A percentile compares a stretch with the other conserved stretches of the same genome.
Conservation (phyloP, 2,113 vertebrate genomes). For the Saguinus imperator region DNA sequence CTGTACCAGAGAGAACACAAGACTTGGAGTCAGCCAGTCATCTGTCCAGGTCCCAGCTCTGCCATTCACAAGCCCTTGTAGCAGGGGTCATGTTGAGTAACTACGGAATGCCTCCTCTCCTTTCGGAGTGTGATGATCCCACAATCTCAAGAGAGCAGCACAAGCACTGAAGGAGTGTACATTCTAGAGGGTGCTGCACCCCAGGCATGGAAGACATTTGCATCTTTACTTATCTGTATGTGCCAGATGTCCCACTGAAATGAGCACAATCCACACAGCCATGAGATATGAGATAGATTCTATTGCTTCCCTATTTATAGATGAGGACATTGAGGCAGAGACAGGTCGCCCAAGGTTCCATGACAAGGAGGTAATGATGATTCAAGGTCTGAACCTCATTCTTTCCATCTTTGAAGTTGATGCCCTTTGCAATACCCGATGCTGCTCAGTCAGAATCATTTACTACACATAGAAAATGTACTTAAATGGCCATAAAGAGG, state of each 20-base stretch:
- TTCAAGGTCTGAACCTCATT: neutral
- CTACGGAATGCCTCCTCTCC: neutral
- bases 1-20: neutral
- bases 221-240: neutral
- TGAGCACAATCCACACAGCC: neutral
- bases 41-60: neutral
- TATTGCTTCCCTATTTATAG: neutral
- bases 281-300: neutral
- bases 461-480: neutral
- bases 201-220: neutral
- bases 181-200: fast-evolving
- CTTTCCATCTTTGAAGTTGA: neutral
- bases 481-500: neutral
- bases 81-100: neutral
- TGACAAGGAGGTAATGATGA: neutral
- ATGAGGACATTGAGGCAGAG: neutral
- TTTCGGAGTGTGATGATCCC: neutral
- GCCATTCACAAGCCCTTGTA: neutral
- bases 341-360: neutral
- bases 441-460: neutral
- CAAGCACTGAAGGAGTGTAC: neutral
- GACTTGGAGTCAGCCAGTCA: neutral
- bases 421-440: neutral
- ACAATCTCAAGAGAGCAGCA: neutral
- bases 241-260: neutral